phyloP scores from a whole-genome alignment of 2,888 invertebrate species.

The Drosophila pegasa region DNA sequence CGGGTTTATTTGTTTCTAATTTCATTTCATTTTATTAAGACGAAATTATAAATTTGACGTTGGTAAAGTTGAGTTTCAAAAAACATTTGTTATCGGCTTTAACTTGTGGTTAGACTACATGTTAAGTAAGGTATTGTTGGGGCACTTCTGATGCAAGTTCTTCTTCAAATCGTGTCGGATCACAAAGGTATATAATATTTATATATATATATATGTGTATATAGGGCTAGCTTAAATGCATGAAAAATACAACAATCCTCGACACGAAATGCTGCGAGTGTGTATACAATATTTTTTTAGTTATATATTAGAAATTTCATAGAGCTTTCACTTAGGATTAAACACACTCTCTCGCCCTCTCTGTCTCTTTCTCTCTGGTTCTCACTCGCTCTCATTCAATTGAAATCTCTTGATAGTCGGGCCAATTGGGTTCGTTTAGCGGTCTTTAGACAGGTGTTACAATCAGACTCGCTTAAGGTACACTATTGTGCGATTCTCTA shows the following conservation, averaged over 20 bases:
- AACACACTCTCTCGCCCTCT: no score
- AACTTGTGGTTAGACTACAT: conserved; percentile 30
- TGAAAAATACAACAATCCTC: conserved; percentile 42
- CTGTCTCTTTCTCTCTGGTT: no score
- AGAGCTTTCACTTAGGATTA: conserved; percentile 16
- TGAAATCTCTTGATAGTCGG: conserved; percentile 2
- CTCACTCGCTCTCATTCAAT: no score
- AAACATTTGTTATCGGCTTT: conserved; percentile 40
- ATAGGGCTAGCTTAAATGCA: conserved; percentile 38
- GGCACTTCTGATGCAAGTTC: conserved; percentile 27
- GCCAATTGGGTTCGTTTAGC: neutral
- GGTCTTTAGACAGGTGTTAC: conserved; percentile 9
- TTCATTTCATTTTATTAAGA: conserved; percentile 63
- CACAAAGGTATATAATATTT: conserved; percentile 14
- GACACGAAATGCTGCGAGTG: neutral
- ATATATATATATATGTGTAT: conserved; percentile 6
- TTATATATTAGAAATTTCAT: neutral
- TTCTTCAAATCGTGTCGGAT: conserved; percentile 21
- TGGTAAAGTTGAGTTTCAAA: conserved; percentile 35
- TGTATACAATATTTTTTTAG: conserved; percentile 3
- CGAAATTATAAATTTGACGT: conserved; percentile 59
- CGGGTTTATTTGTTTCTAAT: neutral
- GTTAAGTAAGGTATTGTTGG: conserved; percentile 8
- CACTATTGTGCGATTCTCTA: conserved; percentile 30
- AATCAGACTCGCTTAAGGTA: conserved; percentile 38